Evolutionary conservation across 2,797 vertebrate genomes (phyloP).

Genomic region (Danio albolineatus): DNA sequence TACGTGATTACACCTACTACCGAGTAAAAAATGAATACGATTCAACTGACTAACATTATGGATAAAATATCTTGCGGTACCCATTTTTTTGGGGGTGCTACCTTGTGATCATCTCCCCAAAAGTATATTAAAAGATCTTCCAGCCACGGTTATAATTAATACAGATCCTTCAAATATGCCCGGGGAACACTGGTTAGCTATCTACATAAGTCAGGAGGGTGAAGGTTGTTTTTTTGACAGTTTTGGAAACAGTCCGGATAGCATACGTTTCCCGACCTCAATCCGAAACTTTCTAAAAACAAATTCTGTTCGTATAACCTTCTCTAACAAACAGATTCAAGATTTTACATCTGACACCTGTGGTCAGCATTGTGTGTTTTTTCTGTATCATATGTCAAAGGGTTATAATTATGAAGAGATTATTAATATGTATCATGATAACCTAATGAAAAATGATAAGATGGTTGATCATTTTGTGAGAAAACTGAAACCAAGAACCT

Average conservation of each 20-base stretch:
- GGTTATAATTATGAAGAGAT: neutral
- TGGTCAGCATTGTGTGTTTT: neutral
- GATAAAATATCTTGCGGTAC: too few species aligned
- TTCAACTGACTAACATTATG: neutral
- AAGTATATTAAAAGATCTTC: neutral
- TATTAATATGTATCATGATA: neutral
- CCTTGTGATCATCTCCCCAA: neutral
- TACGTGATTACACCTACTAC: too few species aligned
- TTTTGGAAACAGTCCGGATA: neutral
- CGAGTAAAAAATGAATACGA: neutral
- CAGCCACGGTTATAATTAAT: neutral
- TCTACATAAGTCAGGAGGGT: neutral
- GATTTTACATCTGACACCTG: neutral
- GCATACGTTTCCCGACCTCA: neutral
- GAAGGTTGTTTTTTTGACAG: neutral
- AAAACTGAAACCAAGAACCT: neutral
- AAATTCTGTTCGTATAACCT: neutral
- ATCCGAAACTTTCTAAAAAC: neutral
- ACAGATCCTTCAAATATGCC: rapidly evolving
- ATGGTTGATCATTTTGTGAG: neutral
- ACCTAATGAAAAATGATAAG: neutral
- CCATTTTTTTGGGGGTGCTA: neutral
- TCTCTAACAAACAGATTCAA: neutral
- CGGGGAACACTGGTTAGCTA: neutral
- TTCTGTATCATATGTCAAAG: neutral